Base-by-base conservation (phyloP, 2,888 invertebrate genomes). In the Athalia cordata region DNA sequence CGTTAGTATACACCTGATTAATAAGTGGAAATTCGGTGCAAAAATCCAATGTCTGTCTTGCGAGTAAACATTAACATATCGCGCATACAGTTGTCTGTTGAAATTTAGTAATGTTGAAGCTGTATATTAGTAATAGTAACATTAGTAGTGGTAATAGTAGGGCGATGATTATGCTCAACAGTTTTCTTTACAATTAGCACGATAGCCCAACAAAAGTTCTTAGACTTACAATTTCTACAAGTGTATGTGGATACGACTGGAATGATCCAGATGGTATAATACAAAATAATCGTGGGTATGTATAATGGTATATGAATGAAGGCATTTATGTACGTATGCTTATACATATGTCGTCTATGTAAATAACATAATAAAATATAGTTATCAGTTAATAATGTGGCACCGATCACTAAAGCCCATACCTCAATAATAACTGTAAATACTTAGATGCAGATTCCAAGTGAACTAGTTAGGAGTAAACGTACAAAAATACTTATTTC, bases 361-460 rank as follows among this genome's bases (percentile, higher is more conserved):
- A 72, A 72, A 72, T 72, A 72, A 43, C 57, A 72, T 75, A 64
- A 64, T 75, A 75, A 75, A 62, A 75, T 64, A 75, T 75, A 50
- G 62, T 75, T 75, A 75, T 75, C 29, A 75, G 55, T 68, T 59
- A 72, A 62, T 75, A 75, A 62, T 62, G 62, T 75, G 83, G 83
- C 85, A 83, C 84, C 81, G 84, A 84, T 85, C 83, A 84, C 83
- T 85, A 83, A 82, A 84, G 85, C 84, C 84, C 83, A 83, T 87
- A 86, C 87, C 87, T 87, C 87, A 87, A 87, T 87, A 82, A 86
- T 87, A 87, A 87, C 84, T 85, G 83, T 87, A 86, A 83, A 87
- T 86, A 84, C 47, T 72, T 75, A 45, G 59, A 52, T 78, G 50
- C 62, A 81, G 62, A 79, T 84, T 84, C 84, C 84, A 84, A 87